Evolutionary conservation across 2,113 vertebrate genomes (phyloP), one percentile per base, ranked within the genome.

Genomic region (Phyllostomus discolor): DNA sequence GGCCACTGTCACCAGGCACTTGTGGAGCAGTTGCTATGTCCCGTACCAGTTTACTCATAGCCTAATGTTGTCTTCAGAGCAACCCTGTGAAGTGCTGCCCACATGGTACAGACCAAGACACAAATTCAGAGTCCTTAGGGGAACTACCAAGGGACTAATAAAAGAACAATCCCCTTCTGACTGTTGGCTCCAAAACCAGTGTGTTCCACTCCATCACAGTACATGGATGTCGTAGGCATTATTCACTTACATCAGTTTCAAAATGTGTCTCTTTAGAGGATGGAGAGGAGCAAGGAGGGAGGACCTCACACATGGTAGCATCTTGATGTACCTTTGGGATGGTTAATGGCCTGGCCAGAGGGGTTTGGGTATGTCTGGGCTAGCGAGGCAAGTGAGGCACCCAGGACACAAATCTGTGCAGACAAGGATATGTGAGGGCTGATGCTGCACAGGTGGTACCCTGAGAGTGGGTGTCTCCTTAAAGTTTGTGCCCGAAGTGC

Each of bases 211-310:
- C 31, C 7, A 66, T 66, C 26, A 12, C 50, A 90, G 43, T 57
- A 12, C 69, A 38, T 46, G 41, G 64, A 28, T 38, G 17, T n/a
- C 26, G 7, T 70, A 11, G n/a, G 67, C 31, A 22, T 64, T 85
- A 26, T 70, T 75, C 19, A 76, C 12, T 12, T 88, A 16, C 69
- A 20, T 79, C 67, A 31, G 12, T 52, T 82, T 75, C 62, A 72
- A 84, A 95, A n/a, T 41, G 11, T 46, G 24, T 89, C 57, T 88
- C 16, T 62, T 50, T 95, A 76, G 86, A 91, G n/a, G 38, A 54
- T n/a, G 15, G 31, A 81, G 20, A 46, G 22, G 46, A 67, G 24
- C 22, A 62, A 54, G 80, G 67, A 91, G 33, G 75, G 73, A 89
- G 35, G 75, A 46, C 15, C 43, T 90, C 64, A 19, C 17, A 66